These are phyloP conservation scores for Toxotes jaculatrix DNA, from an alignment of 2,113 vertebrate genomes.

Conservation along the genomic window DNA sequence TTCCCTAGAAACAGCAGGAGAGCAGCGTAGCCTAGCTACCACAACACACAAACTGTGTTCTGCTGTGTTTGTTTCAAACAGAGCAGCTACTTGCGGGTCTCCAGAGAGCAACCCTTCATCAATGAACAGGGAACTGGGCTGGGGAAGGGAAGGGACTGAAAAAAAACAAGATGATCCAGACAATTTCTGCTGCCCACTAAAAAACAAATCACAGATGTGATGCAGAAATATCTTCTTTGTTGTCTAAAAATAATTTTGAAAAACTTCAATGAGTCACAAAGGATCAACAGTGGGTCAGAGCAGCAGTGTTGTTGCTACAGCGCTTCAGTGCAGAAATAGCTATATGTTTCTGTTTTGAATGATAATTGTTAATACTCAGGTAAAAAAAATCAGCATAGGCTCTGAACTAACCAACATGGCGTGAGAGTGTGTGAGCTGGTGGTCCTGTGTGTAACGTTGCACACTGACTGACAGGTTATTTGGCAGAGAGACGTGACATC, in stretches of 20 bases:
- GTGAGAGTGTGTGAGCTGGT: slow-evolving; percentile 44
- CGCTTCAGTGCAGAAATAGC: slow-evolving; percentile 38
- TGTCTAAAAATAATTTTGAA: slow-evolving; percentile 34
- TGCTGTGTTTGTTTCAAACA: slow-evolving; percentile 68
- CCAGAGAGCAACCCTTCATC: slow-evolving; percentile 62
- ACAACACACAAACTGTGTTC: slow-evolving; percentile 65
- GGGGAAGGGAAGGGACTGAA: slow-evolving; percentile 14
- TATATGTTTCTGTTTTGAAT: slow-evolving; percentile 38
- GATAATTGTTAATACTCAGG: slow-evolving; percentile 31
- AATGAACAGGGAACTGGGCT: slow-evolving; percentile 37
- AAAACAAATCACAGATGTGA: slow-evolving; percentile 41
- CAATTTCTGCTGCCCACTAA: slow-evolving; percentile 22
- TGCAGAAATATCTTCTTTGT: slow-evolving; percentile 26
- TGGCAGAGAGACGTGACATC: slow-evolving; percentile 74
- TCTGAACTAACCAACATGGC: not conserved
- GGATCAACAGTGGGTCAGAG: slow-evolving; percentile 26
- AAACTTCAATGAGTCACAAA: slow-evolving; percentile 46
- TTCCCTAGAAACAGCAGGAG: slow-evolving; percentile 77
- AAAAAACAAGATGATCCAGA: slow-evolving; percentile 36
- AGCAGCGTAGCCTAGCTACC: slow-evolving; percentile 76
- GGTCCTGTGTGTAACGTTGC: slow-evolving; percentile 45
- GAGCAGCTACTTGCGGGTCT: slow-evolving; percentile 64
- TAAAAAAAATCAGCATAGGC: not conserved
- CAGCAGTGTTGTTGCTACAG: slow-evolving; percentile 25
- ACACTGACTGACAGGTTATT: slow-evolving; percentile 70